Conservation (phyloP, 2,888 invertebrate species). For the Heliconius erato region DNA sequence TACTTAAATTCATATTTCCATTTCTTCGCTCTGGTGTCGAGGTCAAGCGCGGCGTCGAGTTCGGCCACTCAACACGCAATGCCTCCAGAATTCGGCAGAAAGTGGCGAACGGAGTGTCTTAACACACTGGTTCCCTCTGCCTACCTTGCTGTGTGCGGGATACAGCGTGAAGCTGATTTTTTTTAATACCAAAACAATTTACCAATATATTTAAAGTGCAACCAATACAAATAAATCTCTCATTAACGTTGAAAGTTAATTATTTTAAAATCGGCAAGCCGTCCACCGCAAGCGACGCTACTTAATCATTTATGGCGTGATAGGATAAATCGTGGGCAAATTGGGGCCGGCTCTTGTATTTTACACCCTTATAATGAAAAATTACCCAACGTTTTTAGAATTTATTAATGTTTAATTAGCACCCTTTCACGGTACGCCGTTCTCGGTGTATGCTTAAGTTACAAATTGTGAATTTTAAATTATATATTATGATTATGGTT, state of each 20-base stretch:
- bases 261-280: constrained; percentile 24
- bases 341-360: constrained; percentile 35
- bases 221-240: neutral
- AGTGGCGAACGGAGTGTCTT: no score
- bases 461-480: neutral
- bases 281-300: constrained; percentile 28
- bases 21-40: no score
- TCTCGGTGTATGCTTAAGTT: neutral
- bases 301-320: constrained; percentile 34
- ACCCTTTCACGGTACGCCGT: neutral
- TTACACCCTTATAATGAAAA: constrained; percentile 35
- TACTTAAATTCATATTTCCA: no score
- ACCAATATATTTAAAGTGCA: neutral
- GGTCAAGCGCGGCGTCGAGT: no score
- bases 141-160: no score
- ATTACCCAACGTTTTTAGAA: constrained; percentile 32
- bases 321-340: constrained; percentile 39
- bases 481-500: neutral
- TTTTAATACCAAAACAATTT: no score
- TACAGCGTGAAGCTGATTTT: no score
- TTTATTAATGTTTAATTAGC: constrained; percentile 33
- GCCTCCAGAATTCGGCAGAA: no score
- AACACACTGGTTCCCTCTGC: no score
- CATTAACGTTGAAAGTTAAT: constrained; percentile 14
- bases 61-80: no score